These are phyloP conservation scores for Hyppa rectilinea DNA, from an alignment of 2,888 invertebrate genomes.

Conservation along the genomic window DNA sequence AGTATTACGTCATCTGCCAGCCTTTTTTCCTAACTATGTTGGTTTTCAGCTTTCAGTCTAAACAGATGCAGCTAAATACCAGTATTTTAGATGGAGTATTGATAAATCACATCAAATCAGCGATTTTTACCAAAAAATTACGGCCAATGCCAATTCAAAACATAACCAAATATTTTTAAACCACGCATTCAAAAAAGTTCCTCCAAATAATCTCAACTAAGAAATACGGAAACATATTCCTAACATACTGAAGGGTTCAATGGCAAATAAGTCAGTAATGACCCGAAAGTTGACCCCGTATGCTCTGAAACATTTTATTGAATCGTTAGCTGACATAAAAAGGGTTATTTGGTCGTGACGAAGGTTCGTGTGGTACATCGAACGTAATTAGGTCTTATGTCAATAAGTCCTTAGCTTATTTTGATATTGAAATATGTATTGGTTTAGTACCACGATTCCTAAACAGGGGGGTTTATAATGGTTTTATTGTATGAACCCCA, in stretches of 20 bases:
- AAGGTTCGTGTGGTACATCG: slow-evolving; percentile 51
- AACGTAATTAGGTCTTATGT: slow-evolving; percentile 44
- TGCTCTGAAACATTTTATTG: slow-evolving; percentile 44
- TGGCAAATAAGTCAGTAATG: slow-evolving; percentile 46
- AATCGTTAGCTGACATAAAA: slow-evolving; percentile 57
- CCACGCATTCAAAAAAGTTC: neutral
- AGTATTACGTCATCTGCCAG: too few relatives aligned
- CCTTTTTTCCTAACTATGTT: too few relatives aligned
- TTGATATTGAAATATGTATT: neutral
- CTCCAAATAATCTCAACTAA: slow-evolving; percentile 2
- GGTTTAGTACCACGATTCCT: too few relatives aligned
- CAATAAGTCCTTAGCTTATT: slow-evolving; percentile 8
- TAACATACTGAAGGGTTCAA: slow-evolving; percentile 18
- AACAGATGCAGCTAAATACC: too few relatives aligned
- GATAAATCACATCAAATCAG: too few relatives aligned
- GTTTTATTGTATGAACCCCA: too few relatives aligned
- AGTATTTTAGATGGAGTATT: too few relatives aligned
- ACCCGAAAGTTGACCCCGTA: slow-evolving; percentile 45
- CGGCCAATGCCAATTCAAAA: neutral
- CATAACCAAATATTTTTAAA: neutral
- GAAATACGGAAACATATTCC: slow-evolving; percentile 4
- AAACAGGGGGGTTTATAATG: too few relatives aligned
- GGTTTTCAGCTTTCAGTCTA: too few relatives aligned
- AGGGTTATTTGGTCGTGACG: slow-evolving; percentile 55
- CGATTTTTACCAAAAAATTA: too few relatives aligned